phyloP scores from a whole-genome alignment of 2,888 invertebrate species.

The Drosophila pseudotalamancana region DNA sequence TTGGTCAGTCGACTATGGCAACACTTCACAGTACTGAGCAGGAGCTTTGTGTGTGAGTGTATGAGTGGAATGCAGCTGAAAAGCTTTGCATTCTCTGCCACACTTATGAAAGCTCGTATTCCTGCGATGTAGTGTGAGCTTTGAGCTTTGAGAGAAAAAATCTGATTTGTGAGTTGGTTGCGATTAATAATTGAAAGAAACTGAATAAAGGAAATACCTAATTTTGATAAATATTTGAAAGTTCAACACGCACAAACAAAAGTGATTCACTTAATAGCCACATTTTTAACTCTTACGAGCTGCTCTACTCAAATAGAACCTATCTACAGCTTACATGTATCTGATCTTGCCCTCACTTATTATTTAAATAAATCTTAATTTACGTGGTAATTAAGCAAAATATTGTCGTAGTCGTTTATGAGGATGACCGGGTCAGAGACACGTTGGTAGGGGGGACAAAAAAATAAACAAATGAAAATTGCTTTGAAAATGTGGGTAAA shows the following conservation, averaged over 20 bases:
- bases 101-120: not conserved
- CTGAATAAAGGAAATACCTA: not conserved
- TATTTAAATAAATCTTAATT: conserved; percentile 42
- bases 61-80: not conserved
- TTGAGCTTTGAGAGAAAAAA: not conserved
- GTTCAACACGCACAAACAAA: too few species aligned
- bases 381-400: conserved; percentile 26
- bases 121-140: not conserved
- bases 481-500: conserved; percentile 31
- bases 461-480: not conserved
- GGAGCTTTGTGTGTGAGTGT: not conserved
- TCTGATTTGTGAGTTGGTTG: not conserved
- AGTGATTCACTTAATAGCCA: too few species aligned
- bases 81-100: not conserved
- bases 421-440: conserved; percentile 16
- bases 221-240: not conserved
- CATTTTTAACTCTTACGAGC: too few species aligned
- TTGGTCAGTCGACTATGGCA: conserved; percentile 10
- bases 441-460: conserved; percentile 3
- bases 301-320: too few species aligned
- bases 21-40: not conserved
- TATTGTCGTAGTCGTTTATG: conserved; percentile 7
- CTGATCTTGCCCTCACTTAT: conserved; percentile 20
- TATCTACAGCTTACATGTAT: not conserved
- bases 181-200: not conserved